A percentile compares a stretch with the other conserved stretches of the same genome.
These are phyloP conservation scores for Antheraea pernyi DNA, from an alignment of 1,140 invertebrate genomes.

Conservation along the genomic window DNA sequence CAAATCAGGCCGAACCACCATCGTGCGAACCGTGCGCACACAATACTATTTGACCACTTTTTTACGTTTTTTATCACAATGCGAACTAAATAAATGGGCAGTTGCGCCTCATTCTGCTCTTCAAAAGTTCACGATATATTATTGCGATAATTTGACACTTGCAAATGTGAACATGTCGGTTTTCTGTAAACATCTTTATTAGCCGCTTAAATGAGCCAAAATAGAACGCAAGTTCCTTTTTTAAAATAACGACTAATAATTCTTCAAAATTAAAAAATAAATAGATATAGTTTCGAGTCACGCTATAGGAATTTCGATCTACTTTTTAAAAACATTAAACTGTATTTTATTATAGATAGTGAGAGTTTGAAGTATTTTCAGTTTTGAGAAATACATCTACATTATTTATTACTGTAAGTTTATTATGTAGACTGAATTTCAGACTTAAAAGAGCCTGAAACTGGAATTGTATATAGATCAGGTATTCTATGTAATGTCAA, in stretches of 20 bases:
- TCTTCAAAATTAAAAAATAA: too few relatives aligned
- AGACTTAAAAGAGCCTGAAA: background rate
- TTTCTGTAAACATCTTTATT: too few relatives aligned
- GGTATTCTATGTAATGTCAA: too few relatives aligned
- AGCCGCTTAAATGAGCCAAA: too few relatives aligned
- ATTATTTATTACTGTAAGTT: background rate
- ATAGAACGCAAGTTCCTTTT: too few relatives aligned
- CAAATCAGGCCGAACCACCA: slow-evolving; percentile 14
- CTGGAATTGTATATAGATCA: background rate
- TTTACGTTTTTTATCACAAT: slow-evolving; percentile 5
- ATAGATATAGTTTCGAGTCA: too few relatives aligned
- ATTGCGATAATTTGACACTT: background rate
- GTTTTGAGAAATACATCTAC: background rate
- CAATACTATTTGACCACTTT: slow-evolving; percentile 22
- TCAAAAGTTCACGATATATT: background rate
- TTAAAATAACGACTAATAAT: too few relatives aligned
- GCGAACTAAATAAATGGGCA: background rate
- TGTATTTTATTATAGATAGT: too few relatives aligned
- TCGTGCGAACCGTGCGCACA: slow-evolving; percentile 29
- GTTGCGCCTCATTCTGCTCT: background rate
- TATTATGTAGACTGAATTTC: background rate
- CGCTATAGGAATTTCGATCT: too few relatives aligned
- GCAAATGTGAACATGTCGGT: background rate
- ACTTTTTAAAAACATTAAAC: too few relatives aligned
- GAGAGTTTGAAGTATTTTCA: too few relatives aligned